Evolutionary conservation across 2,888 invertebrate genomes (phyloP).

Genomic region (Drosophila buzzatii): DNA sequence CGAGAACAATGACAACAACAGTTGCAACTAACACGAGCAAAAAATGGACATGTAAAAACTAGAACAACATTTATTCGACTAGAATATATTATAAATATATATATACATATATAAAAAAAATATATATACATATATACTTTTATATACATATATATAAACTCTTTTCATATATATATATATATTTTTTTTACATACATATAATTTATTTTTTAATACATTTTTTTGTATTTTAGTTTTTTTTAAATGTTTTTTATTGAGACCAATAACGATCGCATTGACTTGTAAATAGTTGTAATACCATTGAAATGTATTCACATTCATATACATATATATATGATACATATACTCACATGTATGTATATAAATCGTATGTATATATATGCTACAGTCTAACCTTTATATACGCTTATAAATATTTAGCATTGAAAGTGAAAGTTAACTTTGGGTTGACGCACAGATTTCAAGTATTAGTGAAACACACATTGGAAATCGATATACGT

Average conservation of each 20-base stretch:
- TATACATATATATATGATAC: not conserved
- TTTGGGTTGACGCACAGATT: constrained; percentile 73
- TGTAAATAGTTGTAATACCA: constrained; percentile 69
- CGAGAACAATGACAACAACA: constrained; percentile 64
- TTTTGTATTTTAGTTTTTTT: not conserved
- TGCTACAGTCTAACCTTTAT: constrained; percentile 9
- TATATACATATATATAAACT: not conserved
- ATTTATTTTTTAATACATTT: not conserved
- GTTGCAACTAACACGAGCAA: constrained; percentile 69
- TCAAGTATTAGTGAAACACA: constrained; percentile 46
- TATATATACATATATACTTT: not conserved
- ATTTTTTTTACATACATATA: not conserved
- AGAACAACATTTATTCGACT: constrained; percentile 58
- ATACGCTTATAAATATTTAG: constrained; percentile 17
- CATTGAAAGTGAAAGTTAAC: constrained; percentile 78
- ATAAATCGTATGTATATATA: constrained; percentile 10
- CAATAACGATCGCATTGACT: constrained; percentile 68
- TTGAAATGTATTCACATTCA: constrained; percentile 27
- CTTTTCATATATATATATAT: not conserved
- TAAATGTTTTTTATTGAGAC: constrained; percentile 21
- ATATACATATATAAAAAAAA: not conserved
- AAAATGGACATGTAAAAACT: constrained; percentile 65
- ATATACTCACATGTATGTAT: not conserved
- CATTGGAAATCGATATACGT: constrained; percentile 60
- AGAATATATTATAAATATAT: constrained; percentile 1